Conservation (phyloP, 2,113 vertebrate species). For the Muscicapa adusta region DNA sequence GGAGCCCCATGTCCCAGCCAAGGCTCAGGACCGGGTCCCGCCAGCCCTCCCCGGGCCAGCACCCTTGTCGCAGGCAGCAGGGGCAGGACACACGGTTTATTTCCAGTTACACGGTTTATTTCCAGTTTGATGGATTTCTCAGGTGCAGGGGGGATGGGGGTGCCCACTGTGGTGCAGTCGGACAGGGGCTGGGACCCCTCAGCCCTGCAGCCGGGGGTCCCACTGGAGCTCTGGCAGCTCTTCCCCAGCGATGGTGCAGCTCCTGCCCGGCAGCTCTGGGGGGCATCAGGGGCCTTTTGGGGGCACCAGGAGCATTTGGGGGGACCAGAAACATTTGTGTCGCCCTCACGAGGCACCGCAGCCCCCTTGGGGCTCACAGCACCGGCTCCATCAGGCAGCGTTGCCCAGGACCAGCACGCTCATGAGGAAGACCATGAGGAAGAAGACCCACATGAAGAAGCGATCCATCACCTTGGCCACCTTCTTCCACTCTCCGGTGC, state of each 20-base stretch:
- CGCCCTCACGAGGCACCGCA: rapidly evolving
- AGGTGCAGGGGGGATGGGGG: rapidly evolving
- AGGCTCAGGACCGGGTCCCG: no score
- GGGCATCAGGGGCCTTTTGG: rapidly evolving
- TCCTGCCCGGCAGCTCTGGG: not conserved
- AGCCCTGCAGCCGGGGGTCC: not conserved
- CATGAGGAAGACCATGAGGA: constrained; percentile 89
- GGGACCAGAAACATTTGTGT: rapidly evolving
- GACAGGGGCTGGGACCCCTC: not conserved
- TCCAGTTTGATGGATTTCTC: not conserved
- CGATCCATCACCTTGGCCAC: constrained; percentile 87
- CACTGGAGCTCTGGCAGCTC: rapidly evolving
- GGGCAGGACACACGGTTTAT: not conserved
- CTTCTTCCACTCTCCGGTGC: constrained; percentile 84
- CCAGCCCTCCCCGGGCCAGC: not conserved
- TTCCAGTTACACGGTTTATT: not conserved
- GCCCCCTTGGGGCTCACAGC: rapidly evolving
- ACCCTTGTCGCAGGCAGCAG: not conserved
- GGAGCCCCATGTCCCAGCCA: no score
- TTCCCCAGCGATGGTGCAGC: rapidly evolving
- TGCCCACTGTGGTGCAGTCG: rapidly evolving
- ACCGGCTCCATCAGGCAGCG: constrained; percentile 66
- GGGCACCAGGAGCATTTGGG: rapidly evolving
- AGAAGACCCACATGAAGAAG: constrained; percentile 91
- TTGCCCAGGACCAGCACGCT: constrained; percentile 83